Evolutionary conservation across 2,888 invertebrate species (phyloP), one percentile per base, ranked within the genome.

Genomic region (Lepidocyrtoides sp.): DNA sequence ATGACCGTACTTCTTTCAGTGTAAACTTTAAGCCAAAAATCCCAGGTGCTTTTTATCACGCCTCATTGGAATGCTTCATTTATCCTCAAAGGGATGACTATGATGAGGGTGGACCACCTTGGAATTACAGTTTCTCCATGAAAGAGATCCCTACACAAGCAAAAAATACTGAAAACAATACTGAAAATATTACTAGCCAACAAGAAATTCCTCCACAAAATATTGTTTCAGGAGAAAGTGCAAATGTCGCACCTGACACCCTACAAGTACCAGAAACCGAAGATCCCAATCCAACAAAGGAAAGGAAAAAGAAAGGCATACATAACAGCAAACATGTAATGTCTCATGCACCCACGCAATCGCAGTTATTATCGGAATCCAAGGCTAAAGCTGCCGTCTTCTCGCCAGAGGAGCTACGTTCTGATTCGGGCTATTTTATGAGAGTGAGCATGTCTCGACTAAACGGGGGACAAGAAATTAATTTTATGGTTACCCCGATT

Each of bases 41-140:
- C 44, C 90, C 93, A 12, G 92, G 93, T n/a, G 92, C 89, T 12
- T 93, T 93, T 86, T 93, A 89, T 20, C 48, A 79, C 36, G 93
- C 92, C 3, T 84, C 89, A 29, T 57, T 93, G 36, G 93, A 93
- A 86, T 92, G 91, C 20, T 93, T 91, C 57, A 82, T 93, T 0
- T 92, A 93, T 69, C 93, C 93, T 5, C 75, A 72, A 0, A 84
- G 72, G 0, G 87, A 79, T 17, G 91, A 89, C 57, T 93, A 92
- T 48, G 26, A 77, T 0, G 79, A 87, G n/a, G 51, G 5, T 0
- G 93, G 93, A 5, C 92, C 93, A 29, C 93, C 93, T 12, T 93
- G 93, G 93, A 81, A 85, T 2, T 90, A 36, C 17, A 69, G 26
- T 8, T 89, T 75, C 51, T 23, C 75, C 7, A 23, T 10, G 17